Conservation (phyloP, 2,113 vertebrate genomes). For the Mormyrus iriodes region DNA sequence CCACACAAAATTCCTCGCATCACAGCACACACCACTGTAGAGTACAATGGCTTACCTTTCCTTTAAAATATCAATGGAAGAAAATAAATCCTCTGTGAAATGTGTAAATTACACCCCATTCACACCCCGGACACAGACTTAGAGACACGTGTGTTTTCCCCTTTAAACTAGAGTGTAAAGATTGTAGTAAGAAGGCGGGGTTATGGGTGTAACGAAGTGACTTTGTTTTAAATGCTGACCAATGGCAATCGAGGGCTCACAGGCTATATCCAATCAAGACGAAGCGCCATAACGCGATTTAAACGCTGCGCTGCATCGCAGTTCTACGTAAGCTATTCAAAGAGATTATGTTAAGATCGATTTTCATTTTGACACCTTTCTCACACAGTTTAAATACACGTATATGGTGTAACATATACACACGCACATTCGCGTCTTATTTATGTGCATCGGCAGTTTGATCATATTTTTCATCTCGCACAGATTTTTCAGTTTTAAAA, state of each 20-base stretch:
- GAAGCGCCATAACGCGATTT: background rate
- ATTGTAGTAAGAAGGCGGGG: constrained; percentile 61
- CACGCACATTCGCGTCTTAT: background rate
- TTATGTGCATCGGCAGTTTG: background rate
- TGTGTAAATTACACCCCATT: constrained; percentile 32
- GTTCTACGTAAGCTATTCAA: background rate
- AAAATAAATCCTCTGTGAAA: constrained; percentile 26
- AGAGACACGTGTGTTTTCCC: constrained; percentile 55
- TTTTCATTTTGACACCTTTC: background rate
- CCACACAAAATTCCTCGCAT: constrained; percentile 15
- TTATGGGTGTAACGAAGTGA: constrained; percentile 24
- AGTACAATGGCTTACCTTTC: constrained; percentile 48
- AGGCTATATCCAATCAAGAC: constrained; percentile 13
- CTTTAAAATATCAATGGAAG: constrained; percentile 38
- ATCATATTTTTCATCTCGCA: background rate
- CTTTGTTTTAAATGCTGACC: constrained; percentile 21
- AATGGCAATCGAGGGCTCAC: constrained; percentile 23
- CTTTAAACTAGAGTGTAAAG: constrained; percentile 43
- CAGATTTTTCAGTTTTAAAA: background rate
- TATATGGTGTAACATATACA: background rate
- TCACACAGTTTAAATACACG: background rate
- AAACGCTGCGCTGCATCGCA: background rate
- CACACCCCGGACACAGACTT: constrained; percentile 40
- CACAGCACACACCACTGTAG: background rate
- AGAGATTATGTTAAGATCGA: background rate